Base-by-base conservation (phyloP, 2,888 invertebrate genomes). In the Microctonus hyperodae region DNA sequence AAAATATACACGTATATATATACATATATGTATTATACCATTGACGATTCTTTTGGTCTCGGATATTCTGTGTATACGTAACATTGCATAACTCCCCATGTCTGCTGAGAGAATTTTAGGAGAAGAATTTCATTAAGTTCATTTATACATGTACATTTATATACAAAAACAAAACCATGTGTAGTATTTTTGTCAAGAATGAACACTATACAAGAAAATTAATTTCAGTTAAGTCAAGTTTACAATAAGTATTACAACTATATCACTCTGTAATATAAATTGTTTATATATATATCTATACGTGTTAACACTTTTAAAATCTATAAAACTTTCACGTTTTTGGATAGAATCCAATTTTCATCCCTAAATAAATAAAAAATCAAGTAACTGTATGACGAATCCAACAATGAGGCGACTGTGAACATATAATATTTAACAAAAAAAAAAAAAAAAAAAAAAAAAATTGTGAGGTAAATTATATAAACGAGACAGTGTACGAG, bases 261-360 rank as follows among this genome's bases (percentile, higher is more conserved):
- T 22, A 50, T 28, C 60, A 28, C 10, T 48, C 40, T 44, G 33
- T 33, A n/a, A n/a, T n/a, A 56, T 56, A 31, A 44, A 48, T n/a
- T n/a, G n/a, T n/a, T n/a, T 25, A 60, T 40, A 60, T 40, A 60
- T 9, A 25, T 25, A 22, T 51, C 6, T 51, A 23, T 22, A 51
- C 22, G 23, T 22, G 23, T 51, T n/a, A 48, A 28, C 56, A 51
- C 64, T 61, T 25, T 23, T 50, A 53, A 55, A 64, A n/a, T n/a
- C n/a, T n/a, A n/a, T 51, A 48, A n/a, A 62, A 53, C 62, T 53
- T 53, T 53, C 51, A 31, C 65, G 68, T 73, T 72, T 73, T 72
- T 75, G 76, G 76, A 74, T 65, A 53, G 62, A 53, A 64, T 73
- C 76, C 75, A 75, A 74, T 70, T 70, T 68, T 68, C 37, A 3